These are phyloP conservation scores for Physocephala rufipes DNA, from an alignment of 2,888 invertebrate species.

Conservation along the genomic window DNA sequence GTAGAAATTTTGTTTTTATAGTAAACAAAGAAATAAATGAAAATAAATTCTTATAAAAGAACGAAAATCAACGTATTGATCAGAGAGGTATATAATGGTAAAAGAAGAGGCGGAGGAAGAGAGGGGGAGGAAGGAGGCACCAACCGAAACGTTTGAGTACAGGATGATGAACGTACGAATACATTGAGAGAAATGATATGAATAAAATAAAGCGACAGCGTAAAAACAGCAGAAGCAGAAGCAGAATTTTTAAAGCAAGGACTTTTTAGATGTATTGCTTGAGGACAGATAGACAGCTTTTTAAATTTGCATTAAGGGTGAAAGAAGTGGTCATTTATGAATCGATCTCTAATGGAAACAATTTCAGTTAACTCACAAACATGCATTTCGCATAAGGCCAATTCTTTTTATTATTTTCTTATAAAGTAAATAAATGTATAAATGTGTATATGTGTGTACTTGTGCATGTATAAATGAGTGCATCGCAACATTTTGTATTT, in stretches of 20 bases:
- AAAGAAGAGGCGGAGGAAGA: background rate
- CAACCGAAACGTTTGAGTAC: background rate
- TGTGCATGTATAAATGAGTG: too few relatives aligned
- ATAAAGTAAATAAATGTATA: too few relatives aligned
- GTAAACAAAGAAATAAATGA: conserved; percentile 27
- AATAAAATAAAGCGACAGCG: background rate
- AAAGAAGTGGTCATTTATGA: too few relatives aligned
- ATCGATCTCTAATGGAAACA: too few relatives aligned
- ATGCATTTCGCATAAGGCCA: too few relatives aligned
- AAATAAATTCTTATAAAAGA: conserved; percentile 1
- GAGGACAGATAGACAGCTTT: too few relatives aligned
- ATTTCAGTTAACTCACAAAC: too few relatives aligned
- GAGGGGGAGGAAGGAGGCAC: background rate
- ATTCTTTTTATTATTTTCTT: too few relatives aligned
- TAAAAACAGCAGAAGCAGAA: conserved; percentile 6
- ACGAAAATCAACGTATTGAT: background rate
- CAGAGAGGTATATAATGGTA: background rate
- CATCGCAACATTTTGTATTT: too few relatives aligned
- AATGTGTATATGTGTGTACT: too few relatives aligned
- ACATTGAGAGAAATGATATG: background rate
- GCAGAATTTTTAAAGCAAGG: background rate
- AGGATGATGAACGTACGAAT: background rate
- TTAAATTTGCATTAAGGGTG: too few relatives aligned
- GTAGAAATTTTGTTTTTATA: conserved; percentile 12
- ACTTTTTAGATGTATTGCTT: too few relatives aligned